Conservation (phyloP, 2,113 vertebrate species). For the Dipodomys ordii region DNA sequence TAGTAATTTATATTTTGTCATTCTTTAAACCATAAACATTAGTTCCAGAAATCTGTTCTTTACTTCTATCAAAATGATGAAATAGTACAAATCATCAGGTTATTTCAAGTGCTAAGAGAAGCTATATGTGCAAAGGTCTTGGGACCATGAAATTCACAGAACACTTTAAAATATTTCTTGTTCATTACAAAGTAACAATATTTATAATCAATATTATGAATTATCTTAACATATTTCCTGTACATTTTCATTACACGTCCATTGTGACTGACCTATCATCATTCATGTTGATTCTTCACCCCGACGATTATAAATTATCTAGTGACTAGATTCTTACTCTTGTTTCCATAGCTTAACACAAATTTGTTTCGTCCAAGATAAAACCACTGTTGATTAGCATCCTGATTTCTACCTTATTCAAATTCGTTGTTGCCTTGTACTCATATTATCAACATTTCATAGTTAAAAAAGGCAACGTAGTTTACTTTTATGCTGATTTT, state of each 20-base stretch:
- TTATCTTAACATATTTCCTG: neutral
- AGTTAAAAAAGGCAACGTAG: no score
- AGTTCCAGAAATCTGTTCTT: neutral
- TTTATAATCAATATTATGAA: neutral
- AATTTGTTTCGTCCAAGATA: no score
- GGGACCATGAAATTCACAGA: neutral
- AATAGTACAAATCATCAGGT: neutral
- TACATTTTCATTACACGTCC: neutral
- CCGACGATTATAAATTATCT: neutral
- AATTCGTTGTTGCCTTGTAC: neutral
- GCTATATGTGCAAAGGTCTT: neutral
- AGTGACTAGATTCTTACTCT: neutral
- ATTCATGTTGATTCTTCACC: neutral
- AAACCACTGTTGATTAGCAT: accelerated
- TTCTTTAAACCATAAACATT: neutral
- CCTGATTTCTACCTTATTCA: neutral
- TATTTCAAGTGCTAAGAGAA: neutral
- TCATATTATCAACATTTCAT: no score
- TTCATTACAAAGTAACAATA: neutral
- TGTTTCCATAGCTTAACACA: no score
- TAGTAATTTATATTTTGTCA: no score
- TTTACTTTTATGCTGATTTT: no score
- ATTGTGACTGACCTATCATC: neutral
- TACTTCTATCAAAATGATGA: neutral
- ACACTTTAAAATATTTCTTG: neutral